Evolutionary conservation across 2,888 invertebrate genomes (phyloP), one percentile per base, ranked within the genome.

Genomic region (Nebria brevicollis): DNA sequence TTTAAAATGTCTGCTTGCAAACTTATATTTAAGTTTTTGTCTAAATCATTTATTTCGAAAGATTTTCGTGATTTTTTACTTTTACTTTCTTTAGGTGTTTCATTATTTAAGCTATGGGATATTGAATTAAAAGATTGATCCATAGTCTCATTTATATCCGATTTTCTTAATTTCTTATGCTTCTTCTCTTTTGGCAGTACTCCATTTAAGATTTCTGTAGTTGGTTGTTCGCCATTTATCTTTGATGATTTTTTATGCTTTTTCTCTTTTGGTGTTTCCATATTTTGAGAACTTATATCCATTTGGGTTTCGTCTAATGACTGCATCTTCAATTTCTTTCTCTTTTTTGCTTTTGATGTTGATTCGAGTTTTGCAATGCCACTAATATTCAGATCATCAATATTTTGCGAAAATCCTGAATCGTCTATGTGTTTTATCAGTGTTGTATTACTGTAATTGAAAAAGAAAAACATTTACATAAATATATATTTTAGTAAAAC

Each of bases 31-130:
- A 11, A 11, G 8, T 54, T 13, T 82, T 34, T 42, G 43, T 81
- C 54, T 13, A 66, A 42, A 72, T 82, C 73, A 54, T 78, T 64
- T 20, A 26, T 72, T 70, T 41, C 72, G 10, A 65, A 26, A 68
- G 34, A 20, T 11, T 72, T 26, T 75, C 43, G 73, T 20, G 75
- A 72, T 66, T 75, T 79, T 41, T 11, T 75, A 72, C 26, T 15
- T 10, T 76, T 15, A 3, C 65, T 42, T n/a, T n/a, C 26, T 43
- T 41, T 73, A 6, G 66, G 7, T 77, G 13, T 42, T 34, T 65
- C 72, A 66, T 34, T 72, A 73, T 80, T n/a, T 43, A 64, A 15
- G 10, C 26, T 64, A n/a, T 73, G n/a, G 20, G n/a, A 11, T 73
- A 10, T 43, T 15, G 41, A 41, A 43, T 42, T 20, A 2, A 66